Evolutionary conservation across 37 sponge, comb jelly and placozoan species (phyloP).

Genomic region (Aphrocallistes beatrix): DNA sequence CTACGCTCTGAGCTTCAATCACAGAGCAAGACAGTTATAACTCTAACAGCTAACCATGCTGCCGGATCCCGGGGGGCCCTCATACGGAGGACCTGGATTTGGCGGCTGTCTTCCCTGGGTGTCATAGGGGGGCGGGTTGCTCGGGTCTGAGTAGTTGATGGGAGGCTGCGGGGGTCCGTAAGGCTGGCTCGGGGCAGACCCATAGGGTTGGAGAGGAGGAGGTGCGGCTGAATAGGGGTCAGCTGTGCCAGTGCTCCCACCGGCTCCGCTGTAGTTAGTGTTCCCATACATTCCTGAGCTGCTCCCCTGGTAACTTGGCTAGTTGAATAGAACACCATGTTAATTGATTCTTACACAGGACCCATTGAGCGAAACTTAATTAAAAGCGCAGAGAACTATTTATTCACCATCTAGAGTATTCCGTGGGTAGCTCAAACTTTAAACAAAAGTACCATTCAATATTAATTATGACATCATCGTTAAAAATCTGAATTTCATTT

Average conservation of each 20-base stretch:
- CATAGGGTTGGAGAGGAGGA: neutral
- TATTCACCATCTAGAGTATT: too few relatives aligned
- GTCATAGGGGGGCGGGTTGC: neutral
- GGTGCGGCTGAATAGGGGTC: neutral
- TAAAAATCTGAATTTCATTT: neutral
- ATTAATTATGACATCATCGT: neutral
- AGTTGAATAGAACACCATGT: too few relatives aligned
- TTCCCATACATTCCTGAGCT: neutral
- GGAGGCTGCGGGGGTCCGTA: slow-evolving; percentile 15
- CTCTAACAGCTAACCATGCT: neutral
- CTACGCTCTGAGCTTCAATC: too few relatives aligned
- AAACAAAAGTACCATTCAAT: neutral
- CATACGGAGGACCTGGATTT: neutral
- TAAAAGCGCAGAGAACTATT: too few relatives aligned
- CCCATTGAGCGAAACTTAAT: too few relatives aligned
- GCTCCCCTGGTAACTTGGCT: neutral
- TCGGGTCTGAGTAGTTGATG: neutral
- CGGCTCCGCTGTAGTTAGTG: neutral
- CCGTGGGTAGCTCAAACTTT: too few relatives aligned
- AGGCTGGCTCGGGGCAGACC: neutral
- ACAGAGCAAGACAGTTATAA: too few relatives aligned
- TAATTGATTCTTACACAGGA: too few relatives aligned
- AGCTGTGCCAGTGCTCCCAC: neutral
- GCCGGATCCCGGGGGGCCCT: neutral
- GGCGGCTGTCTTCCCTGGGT: neutral